Evolutionary conservation across 2,797 vertebrate genomes (phyloP).

Genomic region (Ammospiza maritima): DNA sequence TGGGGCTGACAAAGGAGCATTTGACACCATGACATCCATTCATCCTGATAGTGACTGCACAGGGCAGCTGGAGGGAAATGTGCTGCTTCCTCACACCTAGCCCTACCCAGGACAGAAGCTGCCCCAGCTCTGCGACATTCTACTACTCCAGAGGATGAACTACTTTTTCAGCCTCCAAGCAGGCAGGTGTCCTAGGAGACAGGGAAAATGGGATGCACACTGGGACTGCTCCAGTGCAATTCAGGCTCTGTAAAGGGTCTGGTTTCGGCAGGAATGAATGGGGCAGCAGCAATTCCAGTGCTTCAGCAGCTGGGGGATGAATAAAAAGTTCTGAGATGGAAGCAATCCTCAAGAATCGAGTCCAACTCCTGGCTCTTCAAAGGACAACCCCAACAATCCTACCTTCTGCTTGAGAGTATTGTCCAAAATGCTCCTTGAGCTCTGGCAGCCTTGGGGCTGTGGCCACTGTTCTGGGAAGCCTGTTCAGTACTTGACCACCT

Average conservation of each 20-base stretch:
- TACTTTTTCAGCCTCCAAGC: background rate
- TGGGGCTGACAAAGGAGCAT: background rate
- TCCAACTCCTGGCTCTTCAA: background rate
- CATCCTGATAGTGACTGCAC: background rate
- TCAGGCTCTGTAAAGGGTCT: background rate
- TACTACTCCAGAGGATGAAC: background rate
- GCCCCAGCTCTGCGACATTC: background rate
- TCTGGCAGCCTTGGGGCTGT: background rate
- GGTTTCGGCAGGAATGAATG: background rate
- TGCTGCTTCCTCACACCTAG: background rate
- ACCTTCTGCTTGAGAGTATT: background rate
- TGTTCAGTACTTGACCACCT: background rate
- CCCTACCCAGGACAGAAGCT: background rate
- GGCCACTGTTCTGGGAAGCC: background rate
- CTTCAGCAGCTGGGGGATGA: background rate
- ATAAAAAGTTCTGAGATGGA: background rate
- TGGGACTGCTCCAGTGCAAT: background rate
- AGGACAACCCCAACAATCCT: background rate
- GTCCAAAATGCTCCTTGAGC: background rate
- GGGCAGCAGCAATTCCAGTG: accelerated
- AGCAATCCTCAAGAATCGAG: background rate
- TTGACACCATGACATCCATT: background rate
- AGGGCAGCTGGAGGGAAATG: background rate
- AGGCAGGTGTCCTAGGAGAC: background rate
- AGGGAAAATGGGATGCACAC: background rate